Evolutionary conservation across 2,888 invertebrate genomes (phyloP).

Genomic region (Diplazon laetatorius): DNA sequence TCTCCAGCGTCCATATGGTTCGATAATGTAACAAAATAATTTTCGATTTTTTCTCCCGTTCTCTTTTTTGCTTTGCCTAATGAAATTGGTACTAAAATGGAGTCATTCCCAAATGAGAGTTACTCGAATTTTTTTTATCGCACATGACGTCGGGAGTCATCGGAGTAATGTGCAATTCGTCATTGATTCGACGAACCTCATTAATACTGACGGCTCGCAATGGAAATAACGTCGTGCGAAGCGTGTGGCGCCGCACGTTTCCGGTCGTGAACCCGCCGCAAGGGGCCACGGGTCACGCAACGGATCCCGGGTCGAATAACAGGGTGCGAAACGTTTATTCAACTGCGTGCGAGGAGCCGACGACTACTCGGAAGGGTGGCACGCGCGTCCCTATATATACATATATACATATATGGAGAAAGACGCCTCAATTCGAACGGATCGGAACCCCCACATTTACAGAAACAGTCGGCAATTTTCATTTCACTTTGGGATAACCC

Average conservation of each 20-base stretch:
- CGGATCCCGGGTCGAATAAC: conserved; percentile 50
- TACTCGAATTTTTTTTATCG: no score
- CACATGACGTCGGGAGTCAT: not conserved
- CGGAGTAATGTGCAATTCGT: not conserved
- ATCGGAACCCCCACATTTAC: no score
- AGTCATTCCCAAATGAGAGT: no score
- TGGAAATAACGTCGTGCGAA: conserved; percentile 29
- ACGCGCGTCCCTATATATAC: not conserved
- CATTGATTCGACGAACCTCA: conserved; percentile 11
- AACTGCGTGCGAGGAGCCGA: conserved; percentile 39
- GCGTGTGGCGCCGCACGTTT: conserved; percentile 59
- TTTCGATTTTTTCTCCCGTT: no score
- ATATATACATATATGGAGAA: no score
- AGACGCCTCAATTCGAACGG: not conserved
- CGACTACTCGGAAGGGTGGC: conserved; percentile 30
- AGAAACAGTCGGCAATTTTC: not conserved
- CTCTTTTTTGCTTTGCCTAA: no score
- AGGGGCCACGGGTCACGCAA: conserved; percentile 50
- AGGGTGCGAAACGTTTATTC: conserved; percentile 64
- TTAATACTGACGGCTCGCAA: conserved; percentile 31
- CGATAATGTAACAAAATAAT: no score
- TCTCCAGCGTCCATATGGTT: no score
- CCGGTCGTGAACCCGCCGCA: conserved; percentile 42
- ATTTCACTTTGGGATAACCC: no score
- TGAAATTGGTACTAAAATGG: no score